Evolutionary conservation across 2,797 vertebrate species (phyloP).

Genomic region (Synanceia verrucosa): DNA sequence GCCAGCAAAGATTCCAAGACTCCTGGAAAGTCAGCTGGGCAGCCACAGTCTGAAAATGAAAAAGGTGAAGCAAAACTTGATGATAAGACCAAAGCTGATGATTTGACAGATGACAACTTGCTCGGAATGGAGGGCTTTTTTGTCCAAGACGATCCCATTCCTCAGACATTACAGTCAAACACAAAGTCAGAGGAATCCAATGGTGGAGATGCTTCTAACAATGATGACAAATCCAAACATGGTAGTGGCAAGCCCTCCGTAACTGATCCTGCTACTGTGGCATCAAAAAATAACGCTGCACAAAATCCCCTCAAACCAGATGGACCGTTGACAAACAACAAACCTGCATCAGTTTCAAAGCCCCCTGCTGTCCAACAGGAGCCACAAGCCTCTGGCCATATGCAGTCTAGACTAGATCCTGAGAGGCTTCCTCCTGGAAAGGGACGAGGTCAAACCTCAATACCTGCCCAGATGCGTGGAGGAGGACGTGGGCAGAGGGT

Average conservation of each 20-base stretch:
- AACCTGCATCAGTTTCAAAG: constrained; percentile 38
- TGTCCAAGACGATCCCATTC: constrained; percentile 82
- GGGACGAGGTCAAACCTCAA: constrained; percentile 71
- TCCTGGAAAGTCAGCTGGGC: constrained; percentile 21
- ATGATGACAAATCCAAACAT: constrained; percentile 39
- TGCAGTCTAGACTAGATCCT: constrained; percentile 55
- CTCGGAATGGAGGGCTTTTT: constrained; percentile 77
- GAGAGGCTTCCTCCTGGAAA: constrained; percentile 53
- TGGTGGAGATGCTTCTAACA: constrained; percentile 12
- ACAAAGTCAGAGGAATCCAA: constrained; percentile 19
- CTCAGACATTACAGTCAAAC: constrained; percentile 70
- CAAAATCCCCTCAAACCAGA: constrained; percentile 56
- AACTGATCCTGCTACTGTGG: constrained; percentile 17
- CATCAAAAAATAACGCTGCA: constrained; percentile 23
- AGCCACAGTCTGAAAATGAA: constrained; percentile 43
- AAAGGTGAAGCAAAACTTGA: constrained; percentile 23
- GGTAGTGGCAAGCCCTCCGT: constrained; percentile 36
- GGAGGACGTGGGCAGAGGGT: constrained; percentile 71
- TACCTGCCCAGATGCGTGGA: constrained; percentile 45
- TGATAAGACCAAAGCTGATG: constrained; percentile 32
- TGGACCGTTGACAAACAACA: constrained; percentile 39
- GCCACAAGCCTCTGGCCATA: constrained; percentile 41
- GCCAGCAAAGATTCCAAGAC: constrained; percentile 43
- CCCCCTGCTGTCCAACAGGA: constrained; percentile 43
- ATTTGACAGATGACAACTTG: constrained; percentile 77